Conservation (phyloP, 64 coral and sea anemone genomes). For the Stichodactyla helianthus region DNA sequence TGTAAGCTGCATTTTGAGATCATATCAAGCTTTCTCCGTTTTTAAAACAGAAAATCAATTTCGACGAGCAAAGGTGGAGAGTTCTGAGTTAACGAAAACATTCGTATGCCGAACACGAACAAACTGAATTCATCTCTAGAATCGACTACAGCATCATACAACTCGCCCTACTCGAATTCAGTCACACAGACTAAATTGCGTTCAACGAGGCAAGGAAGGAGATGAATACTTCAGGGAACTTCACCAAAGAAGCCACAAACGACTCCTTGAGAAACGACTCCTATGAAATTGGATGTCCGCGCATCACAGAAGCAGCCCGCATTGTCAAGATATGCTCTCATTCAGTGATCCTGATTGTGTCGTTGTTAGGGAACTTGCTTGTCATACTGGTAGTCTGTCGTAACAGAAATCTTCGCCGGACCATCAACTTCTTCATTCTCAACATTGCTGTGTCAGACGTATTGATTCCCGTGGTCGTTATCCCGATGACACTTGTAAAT, state of each 20-base stretch:
- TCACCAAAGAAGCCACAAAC: too few relatives aligned
- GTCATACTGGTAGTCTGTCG: slow-evolving; percentile 29
- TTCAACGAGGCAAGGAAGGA: too few relatives aligned
- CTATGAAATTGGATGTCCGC: background rate
- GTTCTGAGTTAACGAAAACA: too few relatives aligned
- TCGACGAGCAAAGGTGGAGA: too few relatives aligned
- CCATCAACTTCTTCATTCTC: slow-evolving; percentile 43
- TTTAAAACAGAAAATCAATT: too few relatives aligned
- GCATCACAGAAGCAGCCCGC: background rate
- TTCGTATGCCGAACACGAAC: too few relatives aligned
- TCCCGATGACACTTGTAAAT: slow-evolving; percentile 26
- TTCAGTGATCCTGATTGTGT: background rate
- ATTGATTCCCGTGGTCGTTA: slow-evolving; percentile 15
- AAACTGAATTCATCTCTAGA: too few relatives aligned
- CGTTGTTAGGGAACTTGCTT: slow-evolving; percentile 1
- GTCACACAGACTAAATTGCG: too few relatives aligned
- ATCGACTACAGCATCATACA: too few relatives aligned
- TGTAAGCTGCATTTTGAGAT: too few relatives aligned
- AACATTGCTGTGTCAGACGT: slow-evolving; percentile 42
- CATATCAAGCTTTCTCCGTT: too few relatives aligned
- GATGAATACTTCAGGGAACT: background rate
- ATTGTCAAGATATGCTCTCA: background rate
- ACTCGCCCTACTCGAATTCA: too few relatives aligned
- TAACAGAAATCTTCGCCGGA: slow-evolving; percentile 15
- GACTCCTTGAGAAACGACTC: background rate